Conservation (phyloP, 1,140 invertebrate genomes). For the Brachionus asplanchnoidis region DNA sequence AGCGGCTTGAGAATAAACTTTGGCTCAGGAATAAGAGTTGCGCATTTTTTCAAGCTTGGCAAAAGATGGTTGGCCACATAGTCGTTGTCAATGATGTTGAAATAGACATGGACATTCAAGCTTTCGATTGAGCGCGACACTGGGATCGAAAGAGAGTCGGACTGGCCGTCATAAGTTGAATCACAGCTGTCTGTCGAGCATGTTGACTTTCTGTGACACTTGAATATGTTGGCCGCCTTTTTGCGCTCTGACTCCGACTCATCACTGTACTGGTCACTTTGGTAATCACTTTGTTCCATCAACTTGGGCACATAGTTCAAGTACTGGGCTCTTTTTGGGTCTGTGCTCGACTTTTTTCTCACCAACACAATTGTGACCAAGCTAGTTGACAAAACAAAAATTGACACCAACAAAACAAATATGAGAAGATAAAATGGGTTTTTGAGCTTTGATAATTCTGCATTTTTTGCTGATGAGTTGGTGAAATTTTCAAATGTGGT, state of each 20-base stretch:
- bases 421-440: constrained; percentile 7
- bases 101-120: not conserved
- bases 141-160: not conserved
- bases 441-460: not conserved
- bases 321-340: not conserved
- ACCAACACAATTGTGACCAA: not conserved
- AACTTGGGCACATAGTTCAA: constrained; percentile 3
- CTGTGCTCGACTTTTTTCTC: not conserved
- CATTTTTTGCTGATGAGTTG: not conserved
- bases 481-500: not conserved
- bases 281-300: not conserved
- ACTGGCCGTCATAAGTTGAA: constrained; percentile 11
- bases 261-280: not conserved
- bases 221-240: not conserved
- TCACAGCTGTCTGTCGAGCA: constrained; percentile 7
- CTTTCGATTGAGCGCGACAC: not conserved
- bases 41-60: not conserved
- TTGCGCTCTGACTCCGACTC: not conserved
- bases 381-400: not conserved
- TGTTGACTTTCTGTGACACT: not conserved
- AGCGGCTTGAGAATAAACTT: not conserved
- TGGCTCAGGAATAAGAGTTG: not conserved
- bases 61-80: constrained; percentile 12
- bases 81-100: constrained; percentile 9
- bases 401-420: not conserved